Percentiles rank a stretch among this genome's conserved stretches.
These are phyloP conservation scores for Eonycteris spelaea DNA, from an alignment of 2,113 vertebrate genomes.

Conservation along the genomic window DNA sequence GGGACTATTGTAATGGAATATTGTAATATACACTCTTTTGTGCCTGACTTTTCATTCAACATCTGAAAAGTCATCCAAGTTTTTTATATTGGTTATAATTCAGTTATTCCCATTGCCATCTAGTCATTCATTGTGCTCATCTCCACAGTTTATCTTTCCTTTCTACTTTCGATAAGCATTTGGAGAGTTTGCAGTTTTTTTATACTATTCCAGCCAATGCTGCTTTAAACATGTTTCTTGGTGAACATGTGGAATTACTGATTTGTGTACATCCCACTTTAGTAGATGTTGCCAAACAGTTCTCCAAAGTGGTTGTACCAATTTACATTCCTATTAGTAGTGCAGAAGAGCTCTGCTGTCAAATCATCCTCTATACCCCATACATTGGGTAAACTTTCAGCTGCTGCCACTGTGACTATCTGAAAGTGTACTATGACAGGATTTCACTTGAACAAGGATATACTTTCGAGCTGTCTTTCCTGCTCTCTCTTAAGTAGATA, in stretches of 20 bases:
- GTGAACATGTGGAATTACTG: neutral
- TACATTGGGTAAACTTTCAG: neutral
- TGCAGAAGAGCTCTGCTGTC: neutral
- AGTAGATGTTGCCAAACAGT: neutral
- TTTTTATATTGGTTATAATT: neutral
- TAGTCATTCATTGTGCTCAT: neutral
- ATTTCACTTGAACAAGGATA: neutral
- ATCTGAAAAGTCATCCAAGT: neutral
- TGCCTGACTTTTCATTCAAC: neutral
- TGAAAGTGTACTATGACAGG: neutral
- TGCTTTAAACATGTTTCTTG: neutral
- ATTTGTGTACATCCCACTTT: neutral
- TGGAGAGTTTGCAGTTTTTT: neutral
- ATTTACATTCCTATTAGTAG: neutral
- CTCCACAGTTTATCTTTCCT: neutral
- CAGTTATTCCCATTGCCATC: neutral
- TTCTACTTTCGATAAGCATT: neutral
- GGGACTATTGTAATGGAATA: neutral
- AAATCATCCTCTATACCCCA: neutral
- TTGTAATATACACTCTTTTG: neutral
- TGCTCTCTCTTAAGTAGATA: constrained; percentile 7
- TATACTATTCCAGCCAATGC: neutral
- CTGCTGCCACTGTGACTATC: neutral
- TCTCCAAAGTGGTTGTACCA: neutral
- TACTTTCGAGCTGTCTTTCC: neutral